Evolutionary conservation across 2,113 vertebrate species (phyloP).

Genomic region (Hemiscyllium ocellatum): DNA sequence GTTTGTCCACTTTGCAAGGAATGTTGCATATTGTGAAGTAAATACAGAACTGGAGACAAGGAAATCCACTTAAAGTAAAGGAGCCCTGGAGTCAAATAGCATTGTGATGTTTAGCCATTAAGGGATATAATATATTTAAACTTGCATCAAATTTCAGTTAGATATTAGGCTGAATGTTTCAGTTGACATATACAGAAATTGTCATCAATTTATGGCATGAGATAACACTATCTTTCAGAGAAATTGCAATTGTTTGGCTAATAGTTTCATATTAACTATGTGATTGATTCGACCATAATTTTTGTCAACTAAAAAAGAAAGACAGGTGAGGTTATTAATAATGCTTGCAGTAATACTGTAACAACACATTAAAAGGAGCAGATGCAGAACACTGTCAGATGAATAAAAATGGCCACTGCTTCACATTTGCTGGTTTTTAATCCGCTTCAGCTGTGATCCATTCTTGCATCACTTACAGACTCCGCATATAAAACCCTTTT

Average conservation of each 20-base stretch:
- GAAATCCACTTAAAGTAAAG: too few species aligned
- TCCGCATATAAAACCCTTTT: not conserved
- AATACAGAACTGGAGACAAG: not conserved
- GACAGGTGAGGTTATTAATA: not conserved
- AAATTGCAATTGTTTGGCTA: not conserved
- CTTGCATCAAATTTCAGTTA: not conserved
- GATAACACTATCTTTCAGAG: not conserved
- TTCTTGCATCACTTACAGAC: not conserved
- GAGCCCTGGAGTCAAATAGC: not conserved
- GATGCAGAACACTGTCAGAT: conserved; percentile 7
- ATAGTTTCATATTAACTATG: not conserved
- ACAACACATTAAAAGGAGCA: not conserved
- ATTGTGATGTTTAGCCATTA: not conserved
- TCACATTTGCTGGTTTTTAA: not conserved
- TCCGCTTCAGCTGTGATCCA: not conserved
- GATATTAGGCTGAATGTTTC: not conserved
- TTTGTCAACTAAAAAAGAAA: not conserved
- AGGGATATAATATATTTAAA: not conserved
- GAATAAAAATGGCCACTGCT: not conserved
- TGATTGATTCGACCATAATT: not conserved
- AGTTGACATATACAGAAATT: not conserved
- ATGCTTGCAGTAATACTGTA: not conserved
- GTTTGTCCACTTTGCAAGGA: not conserved
- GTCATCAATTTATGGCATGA: not conserved
- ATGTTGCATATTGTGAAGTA: not conserved